Percentiles rank a stretch among this genome's conserved stretches.
Evolutionary conservation across 2,797 vertebrate genomes (phyloP).

Genomic region (Sebastes iracundus): DNA sequence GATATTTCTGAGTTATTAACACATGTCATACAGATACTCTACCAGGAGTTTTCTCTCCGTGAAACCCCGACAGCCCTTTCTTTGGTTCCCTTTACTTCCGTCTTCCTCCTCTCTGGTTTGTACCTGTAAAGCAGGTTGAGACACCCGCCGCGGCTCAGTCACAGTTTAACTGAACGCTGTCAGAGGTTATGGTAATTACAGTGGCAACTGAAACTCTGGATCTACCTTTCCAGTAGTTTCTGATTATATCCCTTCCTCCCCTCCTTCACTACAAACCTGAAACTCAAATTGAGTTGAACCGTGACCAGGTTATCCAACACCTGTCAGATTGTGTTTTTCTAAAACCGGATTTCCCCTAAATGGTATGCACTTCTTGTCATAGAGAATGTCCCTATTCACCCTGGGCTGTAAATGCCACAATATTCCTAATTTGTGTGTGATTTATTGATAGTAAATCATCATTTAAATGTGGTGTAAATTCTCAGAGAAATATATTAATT

Average conservation of each 20-base stretch:
- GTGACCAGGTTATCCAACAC: not conserved
- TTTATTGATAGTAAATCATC: not conserved
- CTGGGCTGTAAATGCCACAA: not conserved
- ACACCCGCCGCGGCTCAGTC: conserved; percentile 19
- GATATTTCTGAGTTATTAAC: conserved; percentile 62
- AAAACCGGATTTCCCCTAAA: not conserved
- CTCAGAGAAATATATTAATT: not conserved
- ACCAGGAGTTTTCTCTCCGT: not conserved
- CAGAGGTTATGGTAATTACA: conserved; percentile 51
- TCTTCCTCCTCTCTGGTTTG: not conserved
- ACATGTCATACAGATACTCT: conserved; percentile 36
- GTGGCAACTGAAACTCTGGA: conserved; percentile 31
- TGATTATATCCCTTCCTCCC: not conserved
- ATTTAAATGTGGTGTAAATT: not conserved
- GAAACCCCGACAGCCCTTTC: not conserved
- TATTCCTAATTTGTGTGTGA: not conserved
- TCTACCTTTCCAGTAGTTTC: conserved; percentile 11
- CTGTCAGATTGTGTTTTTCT: not conserved
- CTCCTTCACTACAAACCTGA: not conserved
- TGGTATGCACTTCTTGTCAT: not conserved
- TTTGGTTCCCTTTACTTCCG: not conserved
- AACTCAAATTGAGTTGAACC: not conserved
- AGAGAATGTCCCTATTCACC: not conserved
- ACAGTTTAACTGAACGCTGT: conserved; percentile 44
- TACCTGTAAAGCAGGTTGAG: conserved; percentile 39